Conservation (phyloP, 2,888 invertebrate species). For the Hypena proboscidalis region DNA sequence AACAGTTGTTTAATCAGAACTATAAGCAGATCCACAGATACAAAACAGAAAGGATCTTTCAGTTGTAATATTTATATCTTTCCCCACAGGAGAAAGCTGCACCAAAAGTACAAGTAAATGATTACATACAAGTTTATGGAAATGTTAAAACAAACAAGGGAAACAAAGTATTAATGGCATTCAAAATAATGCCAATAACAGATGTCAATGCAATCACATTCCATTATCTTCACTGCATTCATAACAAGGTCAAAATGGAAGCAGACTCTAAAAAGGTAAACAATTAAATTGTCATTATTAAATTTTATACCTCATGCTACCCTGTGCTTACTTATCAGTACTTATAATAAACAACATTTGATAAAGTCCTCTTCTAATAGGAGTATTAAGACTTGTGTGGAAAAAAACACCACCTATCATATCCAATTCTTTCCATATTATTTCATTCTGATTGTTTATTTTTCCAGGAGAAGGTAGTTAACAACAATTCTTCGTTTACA, state of each 20-base stretch:
- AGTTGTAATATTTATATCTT: not conserved
- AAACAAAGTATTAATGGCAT: constrained; percentile 78
- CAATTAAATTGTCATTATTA: not conserved
- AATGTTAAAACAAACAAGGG: constrained; percentile 81
- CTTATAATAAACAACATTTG: too few relatives aligned
- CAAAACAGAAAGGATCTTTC: too few relatives aligned
- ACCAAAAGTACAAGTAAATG: constrained; percentile 79
- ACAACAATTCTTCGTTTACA: constrained; percentile 55
- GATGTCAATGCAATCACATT: constrained; percentile 81
- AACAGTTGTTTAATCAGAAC: too few relatives aligned
- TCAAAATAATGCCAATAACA: constrained; percentile 76
- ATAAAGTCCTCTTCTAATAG: too few relatives aligned
- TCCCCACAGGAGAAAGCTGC: constrained; percentile 70
- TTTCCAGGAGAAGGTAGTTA: constrained; percentile 63
- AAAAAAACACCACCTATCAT: too few relatives aligned
- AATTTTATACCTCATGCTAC: too few relatives aligned
- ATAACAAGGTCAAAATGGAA: constrained; percentile 81
- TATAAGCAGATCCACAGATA: too few relatives aligned
- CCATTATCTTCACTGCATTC: constrained; percentile 80
- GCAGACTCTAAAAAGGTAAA: constrained; percentile 78
- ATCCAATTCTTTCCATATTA: too few relatives aligned
- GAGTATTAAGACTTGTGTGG: too few relatives aligned
- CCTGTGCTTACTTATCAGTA: too few relatives aligned
- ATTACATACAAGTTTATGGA: constrained; percentile 78
- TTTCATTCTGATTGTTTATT: not conserved